A percentile compares a stretch with the other conserved stretches of the same genome.
Conservation (phyloP, 2,113 vertebrate genomes). For the Zapornia atra region DNA sequence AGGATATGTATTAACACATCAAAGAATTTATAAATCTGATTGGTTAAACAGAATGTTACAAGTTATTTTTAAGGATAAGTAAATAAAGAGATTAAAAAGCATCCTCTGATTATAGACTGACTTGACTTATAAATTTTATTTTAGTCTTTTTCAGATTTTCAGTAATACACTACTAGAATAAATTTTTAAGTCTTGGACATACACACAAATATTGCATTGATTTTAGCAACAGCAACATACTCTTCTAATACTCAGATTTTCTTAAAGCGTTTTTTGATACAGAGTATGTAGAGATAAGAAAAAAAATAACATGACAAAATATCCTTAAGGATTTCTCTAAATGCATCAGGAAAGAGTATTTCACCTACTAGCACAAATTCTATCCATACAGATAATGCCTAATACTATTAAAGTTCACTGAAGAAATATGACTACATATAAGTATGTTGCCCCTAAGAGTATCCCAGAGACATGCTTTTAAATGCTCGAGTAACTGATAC, state of each 20-base stretch:
- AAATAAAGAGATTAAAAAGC: not conserved
- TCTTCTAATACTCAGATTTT: not conserved
- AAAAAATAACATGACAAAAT: not conserved
- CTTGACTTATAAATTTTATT: not conserved
- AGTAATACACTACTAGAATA: not conserved
- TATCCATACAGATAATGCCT: not conserved
- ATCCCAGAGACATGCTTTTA: not conserved
- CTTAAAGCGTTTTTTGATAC: not conserved
- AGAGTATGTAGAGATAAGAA: not conserved
- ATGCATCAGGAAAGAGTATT: not conserved
- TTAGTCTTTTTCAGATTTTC: not conserved
- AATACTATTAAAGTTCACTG: constrained; percentile 8
- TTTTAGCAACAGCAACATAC: not conserved
- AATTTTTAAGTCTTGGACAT: not conserved
- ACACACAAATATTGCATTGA: not conserved
- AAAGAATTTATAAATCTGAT: not conserved
- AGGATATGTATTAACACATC: not conserved
- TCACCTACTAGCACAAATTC: not conserved
- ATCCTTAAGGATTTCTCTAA: not conserved
- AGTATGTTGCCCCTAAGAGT: not conserved
- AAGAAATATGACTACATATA: not conserved
- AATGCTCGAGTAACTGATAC: not conserved
- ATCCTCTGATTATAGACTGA: not conserved
- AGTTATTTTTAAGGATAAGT: not conserved
- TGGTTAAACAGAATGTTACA: accelerated